A percentile compares a stretch with the other conserved stretches of the same genome.
Evolutionary conservation across 2,113 vertebrate species (phyloP).

Genomic region (Carassius gibelio): DNA sequence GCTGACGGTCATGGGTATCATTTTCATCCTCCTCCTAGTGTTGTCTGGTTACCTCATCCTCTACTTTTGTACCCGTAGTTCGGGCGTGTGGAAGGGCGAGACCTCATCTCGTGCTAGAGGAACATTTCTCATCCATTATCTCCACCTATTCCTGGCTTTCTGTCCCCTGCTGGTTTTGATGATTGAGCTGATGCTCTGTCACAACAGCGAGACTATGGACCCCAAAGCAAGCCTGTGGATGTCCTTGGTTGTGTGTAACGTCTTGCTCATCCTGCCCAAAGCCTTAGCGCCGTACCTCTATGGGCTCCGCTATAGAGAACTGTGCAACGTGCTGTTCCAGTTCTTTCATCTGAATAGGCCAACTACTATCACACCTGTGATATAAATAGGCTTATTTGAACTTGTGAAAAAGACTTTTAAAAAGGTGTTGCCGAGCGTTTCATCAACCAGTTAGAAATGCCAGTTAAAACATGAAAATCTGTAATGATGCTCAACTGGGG

Average conservation of each 20-base stretch:
- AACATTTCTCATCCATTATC: slow-evolving; percentile 80
- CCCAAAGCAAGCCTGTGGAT: slow-evolving; percentile 70
- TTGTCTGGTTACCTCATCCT: slow-evolving; percentile 74
- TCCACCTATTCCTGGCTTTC: slow-evolving; percentile 77
- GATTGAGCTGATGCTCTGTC: slow-evolving; percentile 70
- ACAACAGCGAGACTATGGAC: slow-evolving; percentile 44
- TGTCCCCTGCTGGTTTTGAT: slow-evolving; percentile 75
- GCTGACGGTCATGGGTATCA: slow-evolving; percentile 62
- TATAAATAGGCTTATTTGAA: slow-evolving; percentile 36
- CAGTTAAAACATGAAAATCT: not conserved
- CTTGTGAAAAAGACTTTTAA: not conserved
- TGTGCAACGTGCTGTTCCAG: slow-evolving; percentile 69
- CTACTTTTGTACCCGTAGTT: slow-evolving; percentile 75
- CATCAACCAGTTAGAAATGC: not conserved
- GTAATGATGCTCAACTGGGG: not conserved
- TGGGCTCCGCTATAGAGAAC: slow-evolving; percentile 76
- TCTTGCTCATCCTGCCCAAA: slow-evolving; percentile 78
- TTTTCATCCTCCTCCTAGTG: slow-evolving; percentile 74
- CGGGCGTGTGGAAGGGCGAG: slow-evolving; percentile 72
- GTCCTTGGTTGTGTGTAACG: slow-evolving; percentile 74
- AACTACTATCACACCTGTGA: slow-evolving; percentile 56
- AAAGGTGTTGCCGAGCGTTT: not conserved
- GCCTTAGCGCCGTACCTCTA: slow-evolving; percentile 76
- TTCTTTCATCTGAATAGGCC: slow-evolving; percentile 68
- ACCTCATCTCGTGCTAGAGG: slow-evolving; percentile 74